Conservation (phyloP, 2,113 vertebrate genomes). For the Diphyllodes magnificus region DNA sequence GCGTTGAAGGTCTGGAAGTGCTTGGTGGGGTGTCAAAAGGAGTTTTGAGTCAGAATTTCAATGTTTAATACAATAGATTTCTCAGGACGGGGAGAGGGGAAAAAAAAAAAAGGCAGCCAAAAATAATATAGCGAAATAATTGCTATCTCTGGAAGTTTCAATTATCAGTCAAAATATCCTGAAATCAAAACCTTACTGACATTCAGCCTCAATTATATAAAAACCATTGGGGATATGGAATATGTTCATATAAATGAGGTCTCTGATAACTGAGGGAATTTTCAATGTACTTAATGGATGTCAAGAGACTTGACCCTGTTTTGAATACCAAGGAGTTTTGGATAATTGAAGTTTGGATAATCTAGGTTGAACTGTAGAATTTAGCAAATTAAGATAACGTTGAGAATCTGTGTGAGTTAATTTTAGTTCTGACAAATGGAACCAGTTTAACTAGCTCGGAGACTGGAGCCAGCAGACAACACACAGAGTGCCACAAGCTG, state of each 20-base stretch:
- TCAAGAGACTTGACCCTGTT: constrained; percentile 63
- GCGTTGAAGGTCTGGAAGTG: background rate
- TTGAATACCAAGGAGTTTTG: constrained; percentile 43
- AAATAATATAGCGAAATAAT: constrained; percentile 1
- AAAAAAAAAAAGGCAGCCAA: background rate
- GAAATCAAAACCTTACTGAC: constrained; percentile 50
- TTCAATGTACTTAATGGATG: constrained; percentile 51
- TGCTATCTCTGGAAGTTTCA: constrained; percentile 43
- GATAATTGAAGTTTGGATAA: constrained; percentile 61
- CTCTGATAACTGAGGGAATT: constrained; percentile 54
- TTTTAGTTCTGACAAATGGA: constrained; percentile 33
- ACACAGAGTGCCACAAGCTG: background rate
- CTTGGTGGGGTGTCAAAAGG: background rate
- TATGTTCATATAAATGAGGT: constrained; percentile 53
- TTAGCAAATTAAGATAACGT: constrained; percentile 59
- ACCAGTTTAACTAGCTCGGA: background rate
- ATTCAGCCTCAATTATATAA: constrained; percentile 51
- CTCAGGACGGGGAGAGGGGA: rapidly evolving
- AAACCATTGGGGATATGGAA: constrained; percentile 27
- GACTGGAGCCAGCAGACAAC: background rate
- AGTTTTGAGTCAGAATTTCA: background rate
- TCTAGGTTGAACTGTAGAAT: constrained; percentile 53
- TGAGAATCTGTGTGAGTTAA: constrained; percentile 5
- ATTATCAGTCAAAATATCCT: constrained; percentile 56
- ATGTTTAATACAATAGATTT: background rate